These are phyloP conservation scores for Platycheirus albimanus DNA, from an alignment of 2,888 invertebrate species.

Conservation along the genomic window DNA sequence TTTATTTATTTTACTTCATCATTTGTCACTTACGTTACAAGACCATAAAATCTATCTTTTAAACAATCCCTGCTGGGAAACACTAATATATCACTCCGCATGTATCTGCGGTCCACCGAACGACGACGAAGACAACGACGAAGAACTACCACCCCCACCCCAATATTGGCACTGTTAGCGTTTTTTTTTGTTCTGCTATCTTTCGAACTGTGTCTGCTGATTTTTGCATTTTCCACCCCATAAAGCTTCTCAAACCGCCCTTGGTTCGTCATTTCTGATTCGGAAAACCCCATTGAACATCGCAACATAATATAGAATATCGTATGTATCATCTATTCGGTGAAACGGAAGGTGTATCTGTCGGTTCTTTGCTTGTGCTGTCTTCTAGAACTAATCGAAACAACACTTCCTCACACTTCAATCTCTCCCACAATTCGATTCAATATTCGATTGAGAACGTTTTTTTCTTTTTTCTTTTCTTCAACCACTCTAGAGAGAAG, in stretches of 20 bases:
- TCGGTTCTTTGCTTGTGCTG: constrained; percentile 1
- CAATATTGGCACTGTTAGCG: constrained; percentile 45
- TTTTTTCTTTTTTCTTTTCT: neutral
- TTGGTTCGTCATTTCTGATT: constrained; percentile 27
- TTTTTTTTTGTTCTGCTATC: constrained; percentile 5
- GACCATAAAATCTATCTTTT: constrained; percentile 14
- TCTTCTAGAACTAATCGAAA: constrained; percentile 63
- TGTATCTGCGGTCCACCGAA: constrained; percentile 16
- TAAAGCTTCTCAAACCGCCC: constrained; percentile 28
- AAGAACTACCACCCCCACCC: neutral
- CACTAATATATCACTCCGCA: constrained; percentile 15
- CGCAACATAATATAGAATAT: too few relatives aligned
- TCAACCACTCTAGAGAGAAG: constrained; percentile 24
- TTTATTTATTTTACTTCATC: constrained; percentile 43
- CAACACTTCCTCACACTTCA: constrained; percentile 37
- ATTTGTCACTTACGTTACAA: constrained; percentile 38
- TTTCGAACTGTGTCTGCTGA: constrained; percentile 43
- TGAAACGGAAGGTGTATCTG: neutral
- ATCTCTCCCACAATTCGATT: constrained; percentile 59
- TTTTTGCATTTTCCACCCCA: constrained; percentile 49
- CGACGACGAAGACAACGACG: neutral
- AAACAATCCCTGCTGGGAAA: neutral
- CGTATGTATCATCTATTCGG: too few relatives aligned
- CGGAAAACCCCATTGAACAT: constrained; percentile 33
- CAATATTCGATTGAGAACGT: constrained; percentile 57